A percentile compares a stretch with the other conserved stretches of the same genome.
phyloP scores from a whole-genome alignment of 1,140 invertebrate genomes.

The Chrysopa pallens region DNA sequence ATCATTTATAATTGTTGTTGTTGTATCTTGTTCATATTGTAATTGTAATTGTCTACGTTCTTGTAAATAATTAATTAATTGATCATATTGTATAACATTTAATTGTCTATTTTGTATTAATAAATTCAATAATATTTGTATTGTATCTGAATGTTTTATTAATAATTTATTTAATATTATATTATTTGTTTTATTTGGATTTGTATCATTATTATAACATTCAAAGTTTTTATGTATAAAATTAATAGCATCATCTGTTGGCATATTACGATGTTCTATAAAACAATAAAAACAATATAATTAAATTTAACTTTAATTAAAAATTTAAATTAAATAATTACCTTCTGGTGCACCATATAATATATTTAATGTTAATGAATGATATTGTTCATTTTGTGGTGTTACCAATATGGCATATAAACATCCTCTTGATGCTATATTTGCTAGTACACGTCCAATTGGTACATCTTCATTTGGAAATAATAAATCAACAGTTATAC shows the following conservation, averaged over 20 bases:
- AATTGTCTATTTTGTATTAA: slow-evolving; percentile 62
- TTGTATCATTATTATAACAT: slow-evolving; percentile 32
- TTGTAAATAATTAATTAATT: slow-evolving; percentile 61
- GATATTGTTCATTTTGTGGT: slow-evolving; percentile 64
- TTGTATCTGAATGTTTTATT: slow-evolving; percentile 39
- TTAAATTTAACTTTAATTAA: slow-evolving; percentile 2
- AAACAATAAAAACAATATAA: slow-evolving; percentile 1
- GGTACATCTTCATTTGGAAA: slow-evolving; percentile 81
- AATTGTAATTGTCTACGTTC: slow-evolving; percentile 52
- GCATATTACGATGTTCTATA: slow-evolving; percentile 86
- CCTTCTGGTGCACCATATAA: slow-evolving; percentile 80
- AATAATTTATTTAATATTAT: slow-evolving; percentile 18
- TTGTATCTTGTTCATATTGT: slow-evolving; percentile 45
- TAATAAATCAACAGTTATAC: slow-evolving; percentile 66
- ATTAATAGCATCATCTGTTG: slow-evolving; percentile 71
- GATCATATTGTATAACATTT: slow-evolving; percentile 62
- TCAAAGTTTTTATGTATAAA: slow-evolving; percentile 65
- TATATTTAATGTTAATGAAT: slow-evolving; percentile 79
- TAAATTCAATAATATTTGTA: slow-evolving; percentile 59
- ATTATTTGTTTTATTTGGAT: too few relatives aligned
- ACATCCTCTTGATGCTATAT: slow-evolving; percentile 66
- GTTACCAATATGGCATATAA: slow-evolving; percentile 78
- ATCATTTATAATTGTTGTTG: slow-evolving; percentile 27
- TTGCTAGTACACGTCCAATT: slow-evolving; percentile 66
- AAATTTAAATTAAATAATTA: slow-evolving; percentile 15